Conservation (phyloP, 2,797 vertebrate species). For the Epinephelus malabaricus region DNA sequence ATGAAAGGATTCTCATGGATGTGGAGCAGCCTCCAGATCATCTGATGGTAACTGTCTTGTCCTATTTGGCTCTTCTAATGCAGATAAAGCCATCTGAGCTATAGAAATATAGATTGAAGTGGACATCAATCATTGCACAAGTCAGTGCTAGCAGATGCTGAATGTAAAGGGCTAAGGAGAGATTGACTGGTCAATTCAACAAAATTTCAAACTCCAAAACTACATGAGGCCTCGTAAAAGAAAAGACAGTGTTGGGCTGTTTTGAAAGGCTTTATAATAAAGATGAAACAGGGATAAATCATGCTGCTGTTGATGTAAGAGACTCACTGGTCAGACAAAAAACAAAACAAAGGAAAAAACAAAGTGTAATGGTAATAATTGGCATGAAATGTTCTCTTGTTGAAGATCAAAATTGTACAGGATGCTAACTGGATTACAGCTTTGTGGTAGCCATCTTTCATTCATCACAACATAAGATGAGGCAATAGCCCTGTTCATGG, state of each 20-base stretch:
- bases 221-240: neutral
- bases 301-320: neutral
- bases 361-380: neutral
- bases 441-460: neutral
- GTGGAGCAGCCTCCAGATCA: neutral
- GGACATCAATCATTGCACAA: constrained; percentile 7
- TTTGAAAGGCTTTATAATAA: constrained; percentile 18
- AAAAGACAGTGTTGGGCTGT: neutral
- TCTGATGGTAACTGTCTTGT: neutral
- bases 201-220: neutral
- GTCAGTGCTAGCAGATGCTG: constrained; percentile 5
- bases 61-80: neutral
- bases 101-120: constrained; percentile 19
- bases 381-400: neutral
- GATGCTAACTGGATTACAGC: neutral
- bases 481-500: neutral
- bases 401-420: neutral
- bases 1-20: neutral
- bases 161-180: constrained; percentile 7
- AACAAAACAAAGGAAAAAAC: neutral
- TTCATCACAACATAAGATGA: neutral
- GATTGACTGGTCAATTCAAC: constrained; percentile 8
- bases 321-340: neutral
- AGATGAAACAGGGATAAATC: neutral
- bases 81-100: constrained; percentile 11